Percentiles rank a stretch among this genome's conserved stretches.
Conservation (phyloP, 2,888 invertebrate genomes). For the Lysandra bellargus region DNA sequence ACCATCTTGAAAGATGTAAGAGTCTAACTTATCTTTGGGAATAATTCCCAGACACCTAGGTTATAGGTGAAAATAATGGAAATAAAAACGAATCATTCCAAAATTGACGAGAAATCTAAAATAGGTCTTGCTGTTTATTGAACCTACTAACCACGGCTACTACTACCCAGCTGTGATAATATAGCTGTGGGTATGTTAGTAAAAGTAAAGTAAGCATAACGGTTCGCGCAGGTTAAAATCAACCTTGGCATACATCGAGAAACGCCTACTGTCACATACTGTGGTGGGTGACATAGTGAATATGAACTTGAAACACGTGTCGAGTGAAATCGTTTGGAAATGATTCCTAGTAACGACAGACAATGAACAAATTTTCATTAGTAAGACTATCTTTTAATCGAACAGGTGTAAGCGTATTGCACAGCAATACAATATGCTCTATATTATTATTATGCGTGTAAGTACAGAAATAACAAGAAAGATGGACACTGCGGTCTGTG, state of each 20-base stretch:
- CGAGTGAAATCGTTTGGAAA: slow-evolving; percentile 1
- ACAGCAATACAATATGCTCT: too few species aligned
- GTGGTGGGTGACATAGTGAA: background rate
- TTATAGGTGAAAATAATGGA: too few species aligned
- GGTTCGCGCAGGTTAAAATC: background rate
- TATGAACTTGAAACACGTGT: background rate
- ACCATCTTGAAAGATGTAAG: too few species aligned
- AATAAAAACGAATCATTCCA: too few species aligned
- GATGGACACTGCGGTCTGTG: background rate
- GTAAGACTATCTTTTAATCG: background rate
- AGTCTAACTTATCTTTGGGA: too few species aligned
- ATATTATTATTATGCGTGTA: background rate
- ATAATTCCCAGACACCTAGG: too few species aligned
- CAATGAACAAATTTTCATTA: background rate
- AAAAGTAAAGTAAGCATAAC: background rate
- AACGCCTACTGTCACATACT: background rate
- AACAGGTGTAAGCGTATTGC: background rate
- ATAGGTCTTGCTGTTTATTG: too few species aligned
- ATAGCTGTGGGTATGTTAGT: background rate
- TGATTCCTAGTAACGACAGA: background rate
- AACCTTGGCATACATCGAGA: background rate
- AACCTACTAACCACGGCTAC: too few species aligned
- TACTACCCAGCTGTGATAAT: too few species aligned
- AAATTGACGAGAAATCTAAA: too few species aligned
- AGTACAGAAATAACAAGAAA: background rate